Evolutionary conservation across 2,888 invertebrate species (phyloP).

Genomic region (Geotrupes spiniger): DNA sequence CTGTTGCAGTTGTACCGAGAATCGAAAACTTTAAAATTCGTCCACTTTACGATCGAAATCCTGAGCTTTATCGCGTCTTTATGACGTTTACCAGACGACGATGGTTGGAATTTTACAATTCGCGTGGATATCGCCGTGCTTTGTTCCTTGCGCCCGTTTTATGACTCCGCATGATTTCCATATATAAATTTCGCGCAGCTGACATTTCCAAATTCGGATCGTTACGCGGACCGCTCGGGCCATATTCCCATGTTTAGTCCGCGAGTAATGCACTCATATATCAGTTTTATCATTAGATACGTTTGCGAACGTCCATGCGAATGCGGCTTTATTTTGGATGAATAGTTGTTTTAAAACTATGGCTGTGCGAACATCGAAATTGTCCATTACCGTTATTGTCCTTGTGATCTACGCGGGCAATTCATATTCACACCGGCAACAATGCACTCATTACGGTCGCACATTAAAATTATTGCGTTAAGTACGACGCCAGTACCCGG

Average conservation of each 20-base stretch:
- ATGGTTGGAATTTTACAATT: background rate
- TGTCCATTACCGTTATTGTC: no score
- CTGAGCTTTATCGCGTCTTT: conserved; percentile 1
- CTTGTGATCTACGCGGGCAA: no score
- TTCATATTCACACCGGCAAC: no score
- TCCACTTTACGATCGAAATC: background rate
- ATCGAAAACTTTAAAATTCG: conserved; percentile 1
- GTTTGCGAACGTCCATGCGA: conserved; percentile 4
- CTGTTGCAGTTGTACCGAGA: background rate
- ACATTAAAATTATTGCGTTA: no score
- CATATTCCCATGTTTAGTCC: background rate
- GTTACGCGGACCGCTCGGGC: background rate
- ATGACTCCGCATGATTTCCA: conserved; percentile 7
- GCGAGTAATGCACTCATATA: conserved; percentile 5
- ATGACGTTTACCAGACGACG: background rate
- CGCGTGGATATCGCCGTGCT: background rate
- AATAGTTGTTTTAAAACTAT: conserved; percentile 18
- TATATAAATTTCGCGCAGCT: conserved; percentile 7
- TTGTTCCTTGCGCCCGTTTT: background rate
- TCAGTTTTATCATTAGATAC: conserved; percentile 12
- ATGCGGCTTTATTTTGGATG: conserved; percentile 12
- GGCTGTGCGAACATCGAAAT: background rate
- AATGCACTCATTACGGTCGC: no score
- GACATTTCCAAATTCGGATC: conserved; percentile 2
- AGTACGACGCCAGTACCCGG: no score